Evolutionary conservation across 2,797 vertebrate genomes (phyloP).

Genomic region (Tachyglossus aculeatus): DNA sequence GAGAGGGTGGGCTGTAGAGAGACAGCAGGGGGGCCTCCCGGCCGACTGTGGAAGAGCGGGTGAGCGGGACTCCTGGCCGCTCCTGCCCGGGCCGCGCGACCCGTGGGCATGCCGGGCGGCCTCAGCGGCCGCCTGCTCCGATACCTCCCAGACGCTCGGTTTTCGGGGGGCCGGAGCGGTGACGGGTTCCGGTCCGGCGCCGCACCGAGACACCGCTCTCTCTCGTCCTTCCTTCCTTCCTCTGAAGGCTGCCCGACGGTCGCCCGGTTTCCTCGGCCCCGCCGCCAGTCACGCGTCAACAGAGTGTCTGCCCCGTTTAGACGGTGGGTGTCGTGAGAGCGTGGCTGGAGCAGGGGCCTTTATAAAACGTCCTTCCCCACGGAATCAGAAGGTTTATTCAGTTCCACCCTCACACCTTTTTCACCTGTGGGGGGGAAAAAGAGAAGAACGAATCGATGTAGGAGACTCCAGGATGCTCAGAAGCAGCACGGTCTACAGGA

Average conservation of each 20-base stretch:
- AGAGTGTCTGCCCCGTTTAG: constrained; percentile 65
- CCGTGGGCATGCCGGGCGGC: too few species aligned
- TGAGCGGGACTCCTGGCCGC: too few species aligned
- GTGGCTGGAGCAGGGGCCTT: constrained; percentile 66
- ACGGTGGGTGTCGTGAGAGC: constrained; percentile 52
- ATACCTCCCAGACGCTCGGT: too few species aligned
- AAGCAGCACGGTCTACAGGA: too few species aligned
- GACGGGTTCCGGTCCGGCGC: constrained; percentile 74
- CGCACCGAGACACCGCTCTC: constrained; percentile 67
- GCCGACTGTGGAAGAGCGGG: too few species aligned
- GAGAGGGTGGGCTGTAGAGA: too few species aligned
- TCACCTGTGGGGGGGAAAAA: constrained; percentile 77
- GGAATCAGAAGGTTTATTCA: constrained; percentile 87
- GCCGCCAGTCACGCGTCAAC: constrained; percentile 80
- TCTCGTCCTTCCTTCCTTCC: constrained; percentile 64
- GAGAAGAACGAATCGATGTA: constrained; percentile 6
- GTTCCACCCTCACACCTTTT: constrained; percentile 92
- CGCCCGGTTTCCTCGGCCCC: constrained; percentile 67
- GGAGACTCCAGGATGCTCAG: too few species aligned
- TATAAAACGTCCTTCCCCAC: constrained; percentile 79
- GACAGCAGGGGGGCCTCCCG: too few species aligned
- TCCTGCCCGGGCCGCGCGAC: too few species aligned
- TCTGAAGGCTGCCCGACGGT: constrained; percentile 65
- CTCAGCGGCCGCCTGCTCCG: too few species aligned
- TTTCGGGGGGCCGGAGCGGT: too few species aligned